A percentile compares a stretch with the other conserved stretches of the same genome.
phyloP scores from a whole-genome alignment of 2,888 invertebrate genomes.

The Acanthoscelides obtectus region DNA sequence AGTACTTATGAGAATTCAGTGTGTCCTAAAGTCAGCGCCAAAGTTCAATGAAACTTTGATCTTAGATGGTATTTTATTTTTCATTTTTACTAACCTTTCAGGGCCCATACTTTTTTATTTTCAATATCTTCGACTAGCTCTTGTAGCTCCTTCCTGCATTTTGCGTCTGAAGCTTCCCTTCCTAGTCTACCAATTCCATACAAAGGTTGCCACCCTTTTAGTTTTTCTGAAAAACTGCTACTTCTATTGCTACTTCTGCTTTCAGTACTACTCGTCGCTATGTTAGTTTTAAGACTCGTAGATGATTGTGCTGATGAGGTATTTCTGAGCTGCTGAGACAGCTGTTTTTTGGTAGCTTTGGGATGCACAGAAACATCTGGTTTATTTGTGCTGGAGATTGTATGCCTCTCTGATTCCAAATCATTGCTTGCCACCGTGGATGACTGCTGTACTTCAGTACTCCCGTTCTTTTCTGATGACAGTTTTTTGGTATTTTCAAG shows the following conservation, averaged over 20 bases:
- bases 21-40: too few relatives aligned
- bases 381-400: too few relatives aligned
- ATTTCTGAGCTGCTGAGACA: background rate
- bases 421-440: too few relatives aligned
- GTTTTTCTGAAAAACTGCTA: conserved; percentile 12
- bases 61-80: too few relatives aligned
- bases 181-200: conserved; percentile 31
- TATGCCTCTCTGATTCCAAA: too few relatives aligned
- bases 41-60: too few relatives aligned
- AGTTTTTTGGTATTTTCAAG: too few relatives aligned
- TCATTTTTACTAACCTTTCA: conserved; percentile 33
- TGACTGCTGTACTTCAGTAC: too few relatives aligned
- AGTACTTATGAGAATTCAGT: too few relatives aligned
- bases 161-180: conserved; percentile 10
- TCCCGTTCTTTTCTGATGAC: too few relatives aligned
- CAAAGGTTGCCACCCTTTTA: conserved; percentile 29
- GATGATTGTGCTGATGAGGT: background rate
- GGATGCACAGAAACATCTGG: too few relatives aligned
- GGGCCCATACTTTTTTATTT: conserved; percentile 33
- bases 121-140: conserved; percentile 29
- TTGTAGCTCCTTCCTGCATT: conserved; percentile 28
- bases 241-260: background rate
- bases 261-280: background rate
- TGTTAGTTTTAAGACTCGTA: background rate
- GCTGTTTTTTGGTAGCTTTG: background rate